Base-by-base conservation (phyloP, 1,140 invertebrate genomes). In the Bombus vancouverensis region DNA sequence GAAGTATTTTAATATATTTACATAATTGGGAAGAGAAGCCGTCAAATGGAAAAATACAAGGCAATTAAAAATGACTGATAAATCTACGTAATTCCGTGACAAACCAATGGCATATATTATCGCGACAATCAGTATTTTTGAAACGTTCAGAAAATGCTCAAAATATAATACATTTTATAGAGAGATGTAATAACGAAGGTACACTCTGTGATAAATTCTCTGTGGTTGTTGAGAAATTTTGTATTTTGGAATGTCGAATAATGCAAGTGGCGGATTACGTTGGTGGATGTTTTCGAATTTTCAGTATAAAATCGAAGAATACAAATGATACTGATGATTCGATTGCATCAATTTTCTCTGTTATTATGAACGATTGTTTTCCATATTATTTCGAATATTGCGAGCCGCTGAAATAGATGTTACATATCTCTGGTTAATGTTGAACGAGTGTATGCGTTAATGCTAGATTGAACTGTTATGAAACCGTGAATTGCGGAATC, bases 401-500 rank as follows among this genome's bases (percentile, higher is more conserved):
- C 13, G 5, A 57, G 28, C 6, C 32, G 22, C 0, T 25, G 8
- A 12, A 78, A 65, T 32, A 44, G 34, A 66, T 25, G 37, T 62
- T 42, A 65, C 75, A 42, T 22, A 32, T 6, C 4, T 9, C 15
- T 39, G 37, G 75, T 78, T 78, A 78, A 78, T 42, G 37, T 65
- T 18, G 75, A 42, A 44, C 57, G 34, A n/a, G 34, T n/a, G 74
- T 37, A 18, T 9, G 59, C 57, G 15, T 83, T 83, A 44, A 53
- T 53, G 53, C 22, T 77, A 39, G 44, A 39, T 39, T 22, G 59
- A 77, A 66, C 53, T 39, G 28, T 78, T 68, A 53, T 66, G 74
- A 66, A 53, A 78, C 74, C 39, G 65, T 83, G 44, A 70, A 83
- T 39, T 34, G 65, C 39, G 53, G 66, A 78, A 83, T 70, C 18